These are phyloP conservation scores for Epinotia demarniana DNA, from an alignment of 2,888 invertebrate genomes.

Conservation along the genomic window DNA sequence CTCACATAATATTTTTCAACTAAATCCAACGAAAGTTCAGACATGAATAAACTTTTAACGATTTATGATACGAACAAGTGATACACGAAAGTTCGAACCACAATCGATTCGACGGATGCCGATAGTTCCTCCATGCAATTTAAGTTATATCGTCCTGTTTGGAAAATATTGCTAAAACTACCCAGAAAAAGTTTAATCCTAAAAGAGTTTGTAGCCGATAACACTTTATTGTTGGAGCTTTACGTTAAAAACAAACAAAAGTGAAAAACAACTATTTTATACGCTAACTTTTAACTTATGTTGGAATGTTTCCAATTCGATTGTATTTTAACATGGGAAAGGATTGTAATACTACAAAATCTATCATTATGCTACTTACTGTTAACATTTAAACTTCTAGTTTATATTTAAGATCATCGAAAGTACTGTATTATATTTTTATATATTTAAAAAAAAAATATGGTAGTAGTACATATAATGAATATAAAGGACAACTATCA, in stretches of 20 bases:
- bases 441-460: no score
- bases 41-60: slow-evolving; percentile 65
- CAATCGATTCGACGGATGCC: slow-evolving; percentile 51
- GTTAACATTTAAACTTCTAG: no score
- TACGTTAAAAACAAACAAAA: background rate
- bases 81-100: slow-evolving; percentile 52
- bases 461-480: no score
- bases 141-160: slow-evolving; percentile 55
- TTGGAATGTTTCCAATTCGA: slow-evolving; percentile 8
- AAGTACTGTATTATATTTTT: no score
- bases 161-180: slow-evolving; percentile 33
- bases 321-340: background rate
- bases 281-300: background rate
- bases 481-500: no score
- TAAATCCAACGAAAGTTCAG: slow-evolving; percentile 36
- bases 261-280: slow-evolving; percentile 4
- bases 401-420: no score
- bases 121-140: slow-evolving; percentile 57
- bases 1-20: slow-evolving; percentile 42
- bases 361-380: no score
- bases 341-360: background rate
- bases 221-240: slow-evolving; percentile 7
- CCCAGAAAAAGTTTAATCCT: slow-evolving; percentile 18
- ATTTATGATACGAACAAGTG: slow-evolving; percentile 63
- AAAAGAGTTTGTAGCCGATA: slow-evolving; percentile 13